Conservation (phyloP, 2,888 invertebrate genomes). For the Drosophila niveifrons region DNA sequence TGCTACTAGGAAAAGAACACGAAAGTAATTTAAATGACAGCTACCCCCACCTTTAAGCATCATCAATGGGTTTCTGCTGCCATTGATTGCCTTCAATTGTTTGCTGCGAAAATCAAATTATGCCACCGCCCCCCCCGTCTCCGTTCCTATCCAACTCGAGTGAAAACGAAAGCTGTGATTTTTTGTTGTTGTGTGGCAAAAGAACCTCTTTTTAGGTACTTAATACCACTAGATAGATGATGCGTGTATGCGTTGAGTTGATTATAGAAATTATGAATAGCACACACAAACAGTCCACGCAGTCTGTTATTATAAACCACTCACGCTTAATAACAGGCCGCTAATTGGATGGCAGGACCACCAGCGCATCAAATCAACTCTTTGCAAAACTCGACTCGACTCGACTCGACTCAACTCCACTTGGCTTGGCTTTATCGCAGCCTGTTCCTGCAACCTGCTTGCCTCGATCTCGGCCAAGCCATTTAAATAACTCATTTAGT, state of each 20-base stretch:
- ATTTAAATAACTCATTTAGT: conserved; percentile 81
- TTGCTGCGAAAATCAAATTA: conserved; percentile 54
- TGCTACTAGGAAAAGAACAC: conserved; percentile 55
- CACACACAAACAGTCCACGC: conserved; percentile 5
- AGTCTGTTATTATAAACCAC: conserved; percentile 75
- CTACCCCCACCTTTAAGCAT: conserved; percentile 11
- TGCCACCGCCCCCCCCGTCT: conserved; percentile 5
- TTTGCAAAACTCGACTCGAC: neutral
- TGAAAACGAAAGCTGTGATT: conserved; percentile 66
- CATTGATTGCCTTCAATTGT: conserved; percentile 74
- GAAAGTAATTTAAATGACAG: conserved; percentile 73
- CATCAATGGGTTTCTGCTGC: conserved; percentile 25
- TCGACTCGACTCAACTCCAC: too few relatives aligned
- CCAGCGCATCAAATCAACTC: conserved; percentile 67
- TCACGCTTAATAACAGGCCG: conserved; percentile 76
- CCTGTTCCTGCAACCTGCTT: conserved; percentile 17
- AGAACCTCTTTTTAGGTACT: conserved; percentile 11
- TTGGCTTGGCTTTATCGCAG: neutral
- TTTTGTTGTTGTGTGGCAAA: neutral
- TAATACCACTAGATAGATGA: neutral
- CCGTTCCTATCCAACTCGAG: conserved; percentile 24
- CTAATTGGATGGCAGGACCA: conserved; percentile 80
- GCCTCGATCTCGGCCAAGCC: conserved; percentile 46
- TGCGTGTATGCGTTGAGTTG: conserved; percentile 18
- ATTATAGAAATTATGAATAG: conserved; percentile 68